These are phyloP conservation scores for Podarcis cretensis DNA, from an alignment of 2,113 vertebrate genomes.

Conservation along the genomic window DNA sequence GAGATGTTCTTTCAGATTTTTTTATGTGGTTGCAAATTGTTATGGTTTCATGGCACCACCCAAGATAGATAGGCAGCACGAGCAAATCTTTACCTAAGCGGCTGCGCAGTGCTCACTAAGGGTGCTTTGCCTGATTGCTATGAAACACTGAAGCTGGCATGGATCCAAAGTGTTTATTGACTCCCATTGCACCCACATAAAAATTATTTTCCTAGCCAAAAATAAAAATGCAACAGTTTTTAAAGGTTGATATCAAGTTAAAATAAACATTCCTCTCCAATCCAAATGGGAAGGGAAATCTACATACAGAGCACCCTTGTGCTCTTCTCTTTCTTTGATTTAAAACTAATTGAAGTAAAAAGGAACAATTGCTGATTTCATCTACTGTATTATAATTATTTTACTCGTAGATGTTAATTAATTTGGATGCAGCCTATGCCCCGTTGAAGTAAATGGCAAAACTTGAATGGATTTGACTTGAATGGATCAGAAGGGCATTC, in stretches of 20 bases:
- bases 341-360: neutral
- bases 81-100: too few species aligned
- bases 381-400: neutral
- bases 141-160: too few species aligned
- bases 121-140: neutral
- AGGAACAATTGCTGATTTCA: neutral
- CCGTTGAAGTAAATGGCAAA: neutral
- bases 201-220: neutral
- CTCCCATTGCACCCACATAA: neutral
- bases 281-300: neutral
- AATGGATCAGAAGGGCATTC: neutral
- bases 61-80: too few species aligned
- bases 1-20: too few species aligned
- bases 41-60: too few species aligned
- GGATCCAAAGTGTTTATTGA: neutral
- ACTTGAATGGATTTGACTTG: neutral
- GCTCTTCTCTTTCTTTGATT: neutral
- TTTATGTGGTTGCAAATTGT: too few species aligned
- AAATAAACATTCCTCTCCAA: neutral
- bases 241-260: neutral
- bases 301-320: neutral
- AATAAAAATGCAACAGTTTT: neutral
- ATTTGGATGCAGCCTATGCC: neutral
- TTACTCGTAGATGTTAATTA: constrained; percentile 2
- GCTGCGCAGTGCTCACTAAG: too few species aligned